Conservation (phyloP, 2,797 vertebrate species). For the Coendou prehensilis region DNA sequence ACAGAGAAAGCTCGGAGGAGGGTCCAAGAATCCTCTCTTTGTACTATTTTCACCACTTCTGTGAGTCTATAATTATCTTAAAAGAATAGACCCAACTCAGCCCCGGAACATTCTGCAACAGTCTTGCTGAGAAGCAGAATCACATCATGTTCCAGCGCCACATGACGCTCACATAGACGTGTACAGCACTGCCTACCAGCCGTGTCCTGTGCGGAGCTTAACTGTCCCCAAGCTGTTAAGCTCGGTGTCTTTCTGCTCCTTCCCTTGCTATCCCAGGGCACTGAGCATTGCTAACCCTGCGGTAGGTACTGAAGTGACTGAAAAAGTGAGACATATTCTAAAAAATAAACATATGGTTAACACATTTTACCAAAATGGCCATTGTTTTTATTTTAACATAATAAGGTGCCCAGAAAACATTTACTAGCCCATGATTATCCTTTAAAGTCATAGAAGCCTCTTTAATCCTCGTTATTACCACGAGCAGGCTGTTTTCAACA, state of each 20-base stretch:
- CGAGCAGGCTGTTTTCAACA: conserved; percentile 41
- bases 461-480: conserved; percentile 41
- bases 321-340: conserved; percentile 37
- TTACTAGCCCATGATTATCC: conserved; percentile 65
- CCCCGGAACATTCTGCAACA: neutral
- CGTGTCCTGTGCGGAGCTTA: neutral
- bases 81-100: conserved; percentile 31
- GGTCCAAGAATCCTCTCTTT: neutral
- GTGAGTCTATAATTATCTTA: conserved; percentile 46
- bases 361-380: neutral
- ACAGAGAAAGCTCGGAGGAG: neutral
- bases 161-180: neutral
- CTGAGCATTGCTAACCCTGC: neutral
- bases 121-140: neutral
- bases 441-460: conserved; percentile 64
- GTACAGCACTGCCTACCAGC: neutral
- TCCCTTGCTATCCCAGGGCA: neutral
- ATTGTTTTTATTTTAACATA: neutral
- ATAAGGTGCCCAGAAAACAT: conserved; percentile 71
- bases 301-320: neutral
- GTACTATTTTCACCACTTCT: conserved; percentile 5
- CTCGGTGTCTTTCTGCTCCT: neutral
- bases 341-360: neutral
- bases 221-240: neutral
- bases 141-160: neutral